These are phyloP conservation scores for Ophthalmolycus amberensis DNA, from an alignment of 2,113 vertebrate genomes.

Conservation along the genomic window DNA sequence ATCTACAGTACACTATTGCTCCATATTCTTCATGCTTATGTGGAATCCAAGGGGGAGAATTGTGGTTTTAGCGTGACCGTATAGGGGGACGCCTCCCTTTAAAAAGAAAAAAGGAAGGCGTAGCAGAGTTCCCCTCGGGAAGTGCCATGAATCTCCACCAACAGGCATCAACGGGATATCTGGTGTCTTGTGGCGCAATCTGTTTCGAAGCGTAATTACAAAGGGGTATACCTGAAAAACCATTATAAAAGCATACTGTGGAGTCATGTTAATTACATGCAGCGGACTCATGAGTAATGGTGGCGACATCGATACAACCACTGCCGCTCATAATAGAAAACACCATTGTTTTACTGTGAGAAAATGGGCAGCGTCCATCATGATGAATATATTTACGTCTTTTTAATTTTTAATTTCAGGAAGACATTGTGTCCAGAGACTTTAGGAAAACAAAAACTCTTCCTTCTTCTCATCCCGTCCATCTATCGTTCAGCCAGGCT, in stretches of 20 bases:
- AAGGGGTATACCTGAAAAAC: constrained; percentile 49
- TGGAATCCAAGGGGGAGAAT: constrained; percentile 53
- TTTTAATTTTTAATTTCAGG: constrained; percentile 6
- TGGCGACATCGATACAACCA: constrained; percentile 66
- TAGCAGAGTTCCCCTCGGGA: constrained; percentile 30
- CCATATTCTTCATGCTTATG: constrained; percentile 71
- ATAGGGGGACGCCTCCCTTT: constrained; percentile 52
- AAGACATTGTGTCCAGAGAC: constrained; percentile 34
- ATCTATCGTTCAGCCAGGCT: constrained; percentile 49
- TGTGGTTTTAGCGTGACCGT: constrained; percentile 63
- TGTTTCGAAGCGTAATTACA: constrained; percentile 68
- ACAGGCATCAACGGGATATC: constrained; percentile 39
- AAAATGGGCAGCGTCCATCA: constrained; percentile 69
- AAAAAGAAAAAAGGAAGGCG: constrained; percentile 2
- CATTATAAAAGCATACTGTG: constrained; percentile 62
- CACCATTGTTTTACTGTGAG: constrained; percentile 73
- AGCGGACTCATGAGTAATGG: constrained; percentile 66
- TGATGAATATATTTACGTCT: constrained; percentile 19
- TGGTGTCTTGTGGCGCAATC: constrained; percentile 43
- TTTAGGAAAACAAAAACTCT: constrained; percentile 27
- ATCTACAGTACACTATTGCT: constrained; percentile 65
- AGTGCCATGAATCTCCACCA: constrained; percentile 58
- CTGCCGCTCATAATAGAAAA: constrained; percentile 69
- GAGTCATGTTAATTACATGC: constrained; percentile 68
- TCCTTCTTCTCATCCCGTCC: constrained; percentile 32